These are phyloP conservation scores for Caenorhabditis afra DNA, from an alignment of 2,888 invertebrate genomes.

Conservation along the genomic window DNA sequence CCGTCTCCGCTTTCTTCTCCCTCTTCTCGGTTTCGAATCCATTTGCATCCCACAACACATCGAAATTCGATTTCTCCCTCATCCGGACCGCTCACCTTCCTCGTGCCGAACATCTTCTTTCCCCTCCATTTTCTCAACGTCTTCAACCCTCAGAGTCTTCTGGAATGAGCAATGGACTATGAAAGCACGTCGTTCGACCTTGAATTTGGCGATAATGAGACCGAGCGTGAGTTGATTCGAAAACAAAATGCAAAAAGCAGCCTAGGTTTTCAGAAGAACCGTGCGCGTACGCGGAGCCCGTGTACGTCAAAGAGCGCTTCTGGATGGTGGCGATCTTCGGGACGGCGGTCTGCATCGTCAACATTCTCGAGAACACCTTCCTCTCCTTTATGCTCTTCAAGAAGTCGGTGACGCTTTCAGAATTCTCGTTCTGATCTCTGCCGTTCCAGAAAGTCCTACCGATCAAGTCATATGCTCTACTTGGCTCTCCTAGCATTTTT, in stretches of 20 bases:
- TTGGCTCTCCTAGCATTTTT: constrained; percentile 75
- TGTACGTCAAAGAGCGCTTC: constrained; percentile 63
- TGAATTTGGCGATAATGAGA: constrained; percentile 27
- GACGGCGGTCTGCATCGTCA: constrained; percentile 71
- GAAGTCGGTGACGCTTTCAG: constrained; percentile 60
- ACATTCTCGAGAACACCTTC: constrained; percentile 73
- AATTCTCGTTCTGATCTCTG: constrained; percentile 1
- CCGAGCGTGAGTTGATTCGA: constrained; percentile 24
- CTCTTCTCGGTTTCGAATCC: constrained; percentile 31
- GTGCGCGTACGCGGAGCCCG: constrained; percentile 46
- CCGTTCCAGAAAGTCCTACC: constrained; percentile 72
- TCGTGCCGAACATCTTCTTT: constrained; percentile 24
- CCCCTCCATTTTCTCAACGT: neutral
- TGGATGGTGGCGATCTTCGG: constrained; percentile 76
- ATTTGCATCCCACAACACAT: constrained; percentile 32
- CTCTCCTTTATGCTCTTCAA: constrained; percentile 68
- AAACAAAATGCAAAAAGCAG: neutral
- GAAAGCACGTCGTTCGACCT: constrained; percentile 50
- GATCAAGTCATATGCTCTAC: constrained; percentile 75
- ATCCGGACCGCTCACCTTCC: constrained; percentile 18
- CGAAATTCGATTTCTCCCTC: constrained; percentile 45
- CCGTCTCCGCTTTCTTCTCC: neutral
- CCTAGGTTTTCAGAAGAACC: constrained; percentile 31
- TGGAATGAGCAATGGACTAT: constrained; percentile 53
- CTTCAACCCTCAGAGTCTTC: constrained; percentile 10